Evolutionary conservation across 2,113 vertebrate genomes (phyloP).

Genomic region (Prionailurus bengalensis): DNA sequence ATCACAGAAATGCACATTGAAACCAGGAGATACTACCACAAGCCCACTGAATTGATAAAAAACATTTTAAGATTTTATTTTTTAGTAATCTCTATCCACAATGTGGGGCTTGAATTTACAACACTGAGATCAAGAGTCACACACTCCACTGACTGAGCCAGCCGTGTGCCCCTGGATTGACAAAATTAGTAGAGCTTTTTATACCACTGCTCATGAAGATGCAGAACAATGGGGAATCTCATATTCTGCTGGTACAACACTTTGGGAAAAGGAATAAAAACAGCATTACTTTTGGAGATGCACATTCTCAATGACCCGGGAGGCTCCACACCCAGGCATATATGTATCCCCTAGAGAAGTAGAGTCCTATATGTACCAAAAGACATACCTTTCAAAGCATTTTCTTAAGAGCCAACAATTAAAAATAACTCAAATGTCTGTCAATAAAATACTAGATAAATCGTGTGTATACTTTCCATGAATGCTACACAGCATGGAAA

Average conservation of each 20-base stretch:
- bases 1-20: background rate
- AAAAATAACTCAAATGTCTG: background rate
- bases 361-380: background rate
- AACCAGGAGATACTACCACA: background rate
- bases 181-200: background rate
- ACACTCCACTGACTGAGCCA: background rate
- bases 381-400: background rate
- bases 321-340: background rate
- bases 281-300: background rate
- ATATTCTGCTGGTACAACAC: background rate
- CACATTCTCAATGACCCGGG: background rate
- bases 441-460: background rate
- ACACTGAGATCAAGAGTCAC: background rate
- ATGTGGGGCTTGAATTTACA: background rate
- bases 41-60: background rate
- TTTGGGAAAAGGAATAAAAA: background rate
- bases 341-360: background rate
- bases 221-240: background rate
- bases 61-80: background rate
- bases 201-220: background rate
- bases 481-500: background rate
- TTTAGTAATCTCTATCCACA: background rate
- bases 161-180: background rate
- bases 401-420: background rate
- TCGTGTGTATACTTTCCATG: background rate